Conservation (phyloP, 2,888 invertebrate species). For the Cephonodes hylas region DNA sequence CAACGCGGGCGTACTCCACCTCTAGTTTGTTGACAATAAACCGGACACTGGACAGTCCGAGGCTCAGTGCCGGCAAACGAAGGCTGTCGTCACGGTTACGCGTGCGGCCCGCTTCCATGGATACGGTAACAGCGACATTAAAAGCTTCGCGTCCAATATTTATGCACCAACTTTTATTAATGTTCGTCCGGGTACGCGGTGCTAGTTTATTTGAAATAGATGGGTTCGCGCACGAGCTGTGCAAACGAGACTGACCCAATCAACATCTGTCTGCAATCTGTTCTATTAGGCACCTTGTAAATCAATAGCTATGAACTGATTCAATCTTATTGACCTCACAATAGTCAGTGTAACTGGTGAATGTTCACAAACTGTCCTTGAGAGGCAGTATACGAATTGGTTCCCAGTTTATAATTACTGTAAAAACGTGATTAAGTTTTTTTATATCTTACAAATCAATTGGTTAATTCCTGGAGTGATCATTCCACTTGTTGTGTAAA, state of each 20-base stretch:
- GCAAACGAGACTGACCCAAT: slow-evolving; percentile 48
- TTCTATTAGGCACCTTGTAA: slow-evolving; percentile 43
- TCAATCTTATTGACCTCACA: slow-evolving; percentile 30
- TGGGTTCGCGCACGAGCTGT: slow-evolving; percentile 47
- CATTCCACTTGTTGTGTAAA: slow-evolving; percentile 17
- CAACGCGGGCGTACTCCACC: slow-evolving; percentile 61
- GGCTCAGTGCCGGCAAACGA: slow-evolving; percentile 65
- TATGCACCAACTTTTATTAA: slow-evolving; percentile 47
- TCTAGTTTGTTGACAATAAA: slow-evolving; percentile 76
- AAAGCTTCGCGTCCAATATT: slow-evolving; percentile 35
- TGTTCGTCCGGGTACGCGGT: slow-evolving; percentile 59
- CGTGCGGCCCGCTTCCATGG: slow-evolving; percentile 71
- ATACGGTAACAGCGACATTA: slow-evolving; percentile 63
- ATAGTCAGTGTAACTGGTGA: slow-evolving; percentile 36
- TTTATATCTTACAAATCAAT: neutral
- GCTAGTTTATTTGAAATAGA: slow-evolving; percentile 38
- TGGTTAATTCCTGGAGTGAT: neutral
- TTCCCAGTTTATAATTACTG: neutral
- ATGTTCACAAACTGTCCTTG: slow-evolving; percentile 28
- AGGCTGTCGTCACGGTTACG: slow-evolving; percentile 71
- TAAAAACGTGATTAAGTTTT: neutral
- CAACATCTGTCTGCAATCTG: slow-evolving; percentile 44
- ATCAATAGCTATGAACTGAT: slow-evolving; percentile 36
- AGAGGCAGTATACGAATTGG: slow-evolving; percentile 3
- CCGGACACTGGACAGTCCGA: slow-evolving; percentile 71